Conservation (phyloP, 1,140 invertebrate species). For the Epicauta chinensis region DNA sequence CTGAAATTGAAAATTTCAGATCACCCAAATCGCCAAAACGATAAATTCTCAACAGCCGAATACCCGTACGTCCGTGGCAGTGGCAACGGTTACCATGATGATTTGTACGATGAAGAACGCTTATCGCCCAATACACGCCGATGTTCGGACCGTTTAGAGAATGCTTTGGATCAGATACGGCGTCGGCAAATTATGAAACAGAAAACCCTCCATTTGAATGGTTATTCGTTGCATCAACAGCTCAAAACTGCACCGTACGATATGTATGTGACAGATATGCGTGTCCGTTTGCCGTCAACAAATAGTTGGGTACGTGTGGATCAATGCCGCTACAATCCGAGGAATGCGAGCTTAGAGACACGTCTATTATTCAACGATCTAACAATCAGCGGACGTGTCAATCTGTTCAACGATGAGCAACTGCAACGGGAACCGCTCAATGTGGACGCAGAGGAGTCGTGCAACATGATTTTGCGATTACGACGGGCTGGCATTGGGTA, state of each 20-base stretch:
- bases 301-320: constrained; percentile 59
- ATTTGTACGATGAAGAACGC: constrained; percentile 22
- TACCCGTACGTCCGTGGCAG: constrained; percentile 31
- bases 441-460: constrained; percentile 48
- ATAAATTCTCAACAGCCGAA: constrained; percentile 35
- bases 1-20: constrained; percentile 16
- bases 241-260: constrained; percentile 53
- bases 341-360: constrained; percentile 65
- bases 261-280: constrained; percentile 60
- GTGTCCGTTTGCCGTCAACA: constrained; percentile 54
- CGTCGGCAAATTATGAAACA: constrained; percentile 49
- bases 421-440: constrained; percentile 37
- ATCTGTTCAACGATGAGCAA: constrained; percentile 50
- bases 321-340: constrained; percentile 65
- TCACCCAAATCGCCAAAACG: constrained; percentile 29
- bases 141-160: constrained; percentile 50
- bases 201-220: constrained; percentile 53
- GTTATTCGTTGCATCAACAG: constrained; percentile 56
- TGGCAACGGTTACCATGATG: constrained; percentile 16
- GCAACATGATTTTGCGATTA: constrained; percentile 71
- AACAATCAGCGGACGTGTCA: constrained; percentile 67
- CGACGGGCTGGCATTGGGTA: constrained; percentile 69
- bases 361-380: constrained; percentile 70
- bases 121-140: constrained; percentile 20
- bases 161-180: constrained; percentile 50